A percentile compares a stretch with the other conserved stretches of the same genome.
These are phyloP conservation scores for Andricus grossulariae DNA, from an alignment of 1,140 invertebrate genomes.

Conservation along the genomic window DNA sequence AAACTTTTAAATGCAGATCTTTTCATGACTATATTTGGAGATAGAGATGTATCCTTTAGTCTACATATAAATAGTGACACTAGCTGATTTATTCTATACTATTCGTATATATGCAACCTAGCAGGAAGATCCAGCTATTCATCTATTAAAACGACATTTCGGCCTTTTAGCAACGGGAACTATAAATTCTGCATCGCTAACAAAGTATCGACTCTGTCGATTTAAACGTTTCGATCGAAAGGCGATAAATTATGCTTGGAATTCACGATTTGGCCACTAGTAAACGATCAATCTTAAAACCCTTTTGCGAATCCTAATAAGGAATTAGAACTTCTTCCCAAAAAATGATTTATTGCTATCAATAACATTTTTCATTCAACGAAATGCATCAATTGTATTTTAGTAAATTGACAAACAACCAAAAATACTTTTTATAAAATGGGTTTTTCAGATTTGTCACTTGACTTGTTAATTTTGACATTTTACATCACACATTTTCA, in stretches of 20 bases:
- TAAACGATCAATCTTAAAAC: not conserved
- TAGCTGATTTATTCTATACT: not conserved
- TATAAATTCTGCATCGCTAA: conserved; percentile 1
- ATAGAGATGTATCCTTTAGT: too few relatives aligned
- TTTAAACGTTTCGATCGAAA: not conserved
- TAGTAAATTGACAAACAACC: too few relatives aligned
- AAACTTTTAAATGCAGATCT: too few relatives aligned
- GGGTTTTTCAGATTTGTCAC: too few relatives aligned
- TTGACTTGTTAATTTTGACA: too few relatives aligned
- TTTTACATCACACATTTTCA: too few relatives aligned
- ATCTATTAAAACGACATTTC: conserved; percentile 8
- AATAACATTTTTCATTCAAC: too few relatives aligned
- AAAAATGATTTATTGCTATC: too few relatives aligned
- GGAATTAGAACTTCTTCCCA: not conserved
- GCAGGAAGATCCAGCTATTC: not conserved
- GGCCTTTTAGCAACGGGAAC: not conserved
- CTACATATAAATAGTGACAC: not conserved
- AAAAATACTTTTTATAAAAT: too few relatives aligned
- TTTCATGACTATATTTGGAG: too few relatives aligned
- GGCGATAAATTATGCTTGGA: not conserved
- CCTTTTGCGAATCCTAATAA: not conserved
- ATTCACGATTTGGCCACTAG: not conserved
- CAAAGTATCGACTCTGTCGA: not conserved
- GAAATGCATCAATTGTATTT: too few relatives aligned
- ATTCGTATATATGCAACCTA: not conserved